phyloP scores from a whole-genome alignment of 2,797 vertebrate genomes.

The Centropyge bicolor region DNA sequence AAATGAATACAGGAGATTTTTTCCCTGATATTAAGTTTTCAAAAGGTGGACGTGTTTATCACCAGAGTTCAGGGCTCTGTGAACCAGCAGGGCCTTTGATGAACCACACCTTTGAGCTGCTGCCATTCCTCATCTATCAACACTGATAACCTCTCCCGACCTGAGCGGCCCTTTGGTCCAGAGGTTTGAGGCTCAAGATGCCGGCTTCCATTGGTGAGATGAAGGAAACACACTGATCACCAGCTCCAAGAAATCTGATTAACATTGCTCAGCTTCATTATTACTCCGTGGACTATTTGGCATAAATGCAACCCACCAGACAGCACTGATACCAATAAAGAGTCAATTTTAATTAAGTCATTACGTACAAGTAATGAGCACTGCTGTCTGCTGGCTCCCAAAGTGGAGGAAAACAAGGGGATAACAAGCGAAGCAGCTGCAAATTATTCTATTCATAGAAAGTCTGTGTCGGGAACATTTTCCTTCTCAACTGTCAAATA shows the following conservation, averaged over 20 bases:
- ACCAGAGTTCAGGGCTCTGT: background rate
- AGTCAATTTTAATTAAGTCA: conserved; percentile 25
- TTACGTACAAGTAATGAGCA: conserved; percentile 24
- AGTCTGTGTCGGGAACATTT: background rate
- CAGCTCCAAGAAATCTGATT: background rate
- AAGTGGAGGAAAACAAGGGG: background rate
- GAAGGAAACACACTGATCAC: background rate
- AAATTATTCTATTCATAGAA: background rate
- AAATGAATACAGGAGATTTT: background rate
- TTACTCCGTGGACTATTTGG: background rate
- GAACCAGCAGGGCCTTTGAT: background rate
- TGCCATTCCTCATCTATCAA: conserved; percentile 9
- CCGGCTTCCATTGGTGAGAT: background rate
- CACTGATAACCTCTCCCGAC: conserved; percentile 38
- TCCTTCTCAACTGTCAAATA: conserved; percentile 1
- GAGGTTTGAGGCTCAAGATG: background rate
- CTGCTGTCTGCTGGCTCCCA: conserved; percentile 16
- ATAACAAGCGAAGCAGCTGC: conserved; percentile 9
- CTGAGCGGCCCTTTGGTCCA: background rate
- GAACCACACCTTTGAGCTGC: conserved; percentile 23
- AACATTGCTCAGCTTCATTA: background rate
- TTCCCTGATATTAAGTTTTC: background rate
- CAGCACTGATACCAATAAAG: conserved; percentile 1
- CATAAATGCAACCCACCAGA: background rate
- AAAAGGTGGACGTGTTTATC: background rate